Evolutionary conservation across 1,140 invertebrate genomes (phyloP), one percentile per base, ranked within the genome.

Genomic region (Mya arenaria): DNA sequence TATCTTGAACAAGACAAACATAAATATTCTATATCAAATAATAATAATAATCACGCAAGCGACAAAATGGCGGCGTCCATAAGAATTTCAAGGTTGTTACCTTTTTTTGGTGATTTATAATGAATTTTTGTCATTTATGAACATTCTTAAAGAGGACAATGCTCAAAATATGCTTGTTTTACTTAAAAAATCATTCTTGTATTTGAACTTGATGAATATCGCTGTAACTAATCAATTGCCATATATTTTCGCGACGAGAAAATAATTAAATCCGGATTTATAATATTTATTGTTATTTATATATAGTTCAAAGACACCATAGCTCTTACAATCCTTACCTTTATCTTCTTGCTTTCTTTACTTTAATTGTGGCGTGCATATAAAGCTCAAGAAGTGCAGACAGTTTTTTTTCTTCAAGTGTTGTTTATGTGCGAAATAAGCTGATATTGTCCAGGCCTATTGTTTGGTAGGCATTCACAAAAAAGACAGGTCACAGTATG

Each of bases 61-160:
- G 62, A 36, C 19, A 74, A 74, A 62, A 74, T 74, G 71, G 71
- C 71, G 1, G 48, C 71, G 2, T 36, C 60, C 19, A 37, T 60
- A 13, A 34, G n/a, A 62, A 23, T 39, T 39, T 39, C 71, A 74
- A 74, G 71, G 71, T 74, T 52, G 60, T n/a, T 23, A 74, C 1
- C n/a, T 32, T 48, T 30, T 36, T 65, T 2, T 34, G 17, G 23
- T 3, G 39, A 41, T 15, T 44, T 62, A 32, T 17, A 62, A 32
- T 62, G 6, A 23, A 62, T 62, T 28, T 28, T 5, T 25, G n/a
- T 62, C 6, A 17, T 32, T 62, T 32, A 62, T 32, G 17, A 4
- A 6, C 2, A 30, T 19, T 62, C 17, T 37, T 8, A 37, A 37
- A 28, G 23, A 39, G 63, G 37, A n/a, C 34, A n/a, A 41, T 68